Evolutionary conservation across 1,140 invertebrate genomes (phyloP), one percentile per base, ranked within the genome.

Genomic region (Leptopilina clavipes): DNA sequence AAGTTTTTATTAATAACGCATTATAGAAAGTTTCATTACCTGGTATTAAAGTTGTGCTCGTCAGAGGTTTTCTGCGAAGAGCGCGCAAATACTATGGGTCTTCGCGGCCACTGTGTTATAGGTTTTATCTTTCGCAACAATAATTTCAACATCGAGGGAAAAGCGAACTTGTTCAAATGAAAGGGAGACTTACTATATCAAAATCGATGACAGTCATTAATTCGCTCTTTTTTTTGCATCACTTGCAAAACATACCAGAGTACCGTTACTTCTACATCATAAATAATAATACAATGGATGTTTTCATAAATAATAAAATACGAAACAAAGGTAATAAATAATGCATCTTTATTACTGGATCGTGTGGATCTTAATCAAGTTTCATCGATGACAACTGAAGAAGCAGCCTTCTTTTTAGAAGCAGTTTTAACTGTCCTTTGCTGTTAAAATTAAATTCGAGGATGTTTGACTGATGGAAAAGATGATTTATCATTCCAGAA

Each of bases 1-100:
- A 70, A 45, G 74, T 81, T 81, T 79, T 81, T 81, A 73, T 81
- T 79, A 81, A 79, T 81, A 74, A 71, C 71, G 40, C 40, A 72
- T 78, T 80, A 80, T 80, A 37, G 54, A 45, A 71, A 75, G 70
- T 31, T 8, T n/a, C 59, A 31, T 31, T 65, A 31, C 59, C 59
- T 31, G 11, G 59, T 65, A 65, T 65, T 65, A 31, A 65, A 37
- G 59, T 65, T 54, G 3, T 22, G 5, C 19, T n/a, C 14, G 12
- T 3, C 22, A 31, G 14, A 14, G 37, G 37, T 25, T 65, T 65
- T 65, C 59, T 31, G 3, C 59, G 59, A 65, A 37, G 59, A 37
- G 59, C 10, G 56, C 56, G 25, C 12, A 59, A 22, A 65, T 17
- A 65, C 25, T 37, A 65, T 65, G 25, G 59, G 22, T 65, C 59